Conservation (phyloP, 1,140 invertebrate species). For the Laupala kohalensis region DNA sequence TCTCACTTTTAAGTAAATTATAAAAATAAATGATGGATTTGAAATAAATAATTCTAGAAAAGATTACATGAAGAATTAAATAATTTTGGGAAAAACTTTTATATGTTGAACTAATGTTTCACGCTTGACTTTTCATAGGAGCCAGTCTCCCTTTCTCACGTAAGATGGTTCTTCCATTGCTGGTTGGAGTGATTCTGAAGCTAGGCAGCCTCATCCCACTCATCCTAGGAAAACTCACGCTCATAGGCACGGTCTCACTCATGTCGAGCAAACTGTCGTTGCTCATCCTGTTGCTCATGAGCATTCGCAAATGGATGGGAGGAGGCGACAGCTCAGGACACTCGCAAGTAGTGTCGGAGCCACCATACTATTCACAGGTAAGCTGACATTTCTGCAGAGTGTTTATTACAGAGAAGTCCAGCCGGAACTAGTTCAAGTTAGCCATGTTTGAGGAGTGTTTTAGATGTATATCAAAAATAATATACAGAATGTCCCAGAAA, state of each 20-base stretch:
- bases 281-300: constrained; percentile 23
- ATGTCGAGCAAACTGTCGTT: constrained; percentile 20
- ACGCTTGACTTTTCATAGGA: constrained; percentile 1
- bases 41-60: too few relatives aligned
- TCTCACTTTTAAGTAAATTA: too few relatives aligned
- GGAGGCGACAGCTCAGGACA: not conserved
- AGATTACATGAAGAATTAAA: not conserved
- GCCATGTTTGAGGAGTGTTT: too few relatives aligned
- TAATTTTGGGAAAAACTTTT: not conserved
- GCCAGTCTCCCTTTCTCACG: constrained; percentile 14
- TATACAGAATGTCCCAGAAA: too few relatives aligned
- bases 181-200: constrained; percentile 26
- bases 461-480: too few relatives aligned
- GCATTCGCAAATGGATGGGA: constrained; percentile 22
- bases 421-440: too few relatives aligned
- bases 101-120: not conserved
- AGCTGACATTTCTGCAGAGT: too few relatives aligned
- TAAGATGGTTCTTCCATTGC: constrained; percentile 23
- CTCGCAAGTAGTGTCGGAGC: not conserved
- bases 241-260: constrained; percentile 24
- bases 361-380: not conserved
- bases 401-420: too few relatives aligned
- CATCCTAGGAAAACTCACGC: constrained; percentile 23
- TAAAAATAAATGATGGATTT: too few relatives aligned
- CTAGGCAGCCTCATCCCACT: constrained; percentile 24